Evolutionary conservation across 2,797 vertebrate genomes (phyloP), one percentile per base, ranked within the genome.

Genomic region (Melopsittacus undulatus): DNA sequence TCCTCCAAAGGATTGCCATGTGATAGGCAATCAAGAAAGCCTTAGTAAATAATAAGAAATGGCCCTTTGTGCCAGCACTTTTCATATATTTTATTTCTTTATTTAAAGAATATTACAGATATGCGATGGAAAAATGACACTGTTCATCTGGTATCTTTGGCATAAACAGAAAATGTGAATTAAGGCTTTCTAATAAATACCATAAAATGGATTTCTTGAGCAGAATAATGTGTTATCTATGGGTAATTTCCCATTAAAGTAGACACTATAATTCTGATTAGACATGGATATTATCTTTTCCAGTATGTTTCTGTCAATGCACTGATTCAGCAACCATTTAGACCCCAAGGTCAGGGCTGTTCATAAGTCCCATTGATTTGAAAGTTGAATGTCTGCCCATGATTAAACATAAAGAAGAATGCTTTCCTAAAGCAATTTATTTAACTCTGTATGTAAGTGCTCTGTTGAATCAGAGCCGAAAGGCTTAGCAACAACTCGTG

Each of bases 291-390:
- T 89, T 93, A 74, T 94, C 74, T 95, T 95, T 92, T 92, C 78
- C 81, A 82, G 78, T 84, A 57, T 74, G 68, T 85, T 95, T 94
- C 67, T 94, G 90, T 93, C 93, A 89, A 59, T 90, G 67, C 32
- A 93, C 88, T 90, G 92, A 95, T 95, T 93, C 90, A 91, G 92
- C 92, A 97, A 92, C 88, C 90, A 77, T 92, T 89, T 85, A 96
- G 72, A 93, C 81, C 78, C 51, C 78, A 95, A 93, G 90, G 89
- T 96, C 93, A 85, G 40, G 72, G 51, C 63, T 89, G 56, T 76
- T 97, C 89, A 26, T 89, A 90, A 94, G 72, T 92, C 64, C 43
- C 75, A 77, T 72, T 77, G 83, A 95, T 92, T 95, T 95, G 73
- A 51, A 94, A 92, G 85, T 46, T 89, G 78, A 87, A 83, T 77